Conservation (phyloP, 2,113 vertebrate genomes). For the Phaethon lepturus region DNA sequence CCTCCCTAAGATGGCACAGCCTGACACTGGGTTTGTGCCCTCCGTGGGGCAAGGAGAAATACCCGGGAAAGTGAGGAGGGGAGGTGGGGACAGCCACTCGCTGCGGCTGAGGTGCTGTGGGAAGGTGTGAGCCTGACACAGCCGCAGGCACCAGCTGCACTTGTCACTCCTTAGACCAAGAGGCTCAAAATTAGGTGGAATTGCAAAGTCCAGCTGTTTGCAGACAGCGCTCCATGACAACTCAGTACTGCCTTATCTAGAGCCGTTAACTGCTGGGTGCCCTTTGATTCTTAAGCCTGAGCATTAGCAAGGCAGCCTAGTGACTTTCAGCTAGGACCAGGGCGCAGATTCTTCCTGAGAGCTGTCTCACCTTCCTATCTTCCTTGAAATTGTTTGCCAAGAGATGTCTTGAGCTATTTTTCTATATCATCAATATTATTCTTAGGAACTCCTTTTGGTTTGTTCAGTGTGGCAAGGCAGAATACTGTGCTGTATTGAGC, state of each 20-base stretch:
- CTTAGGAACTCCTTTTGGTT: neutral
- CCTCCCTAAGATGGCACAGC: neutral
- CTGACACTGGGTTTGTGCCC: neutral
- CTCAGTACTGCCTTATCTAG: neutral
- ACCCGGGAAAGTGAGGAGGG: no score
- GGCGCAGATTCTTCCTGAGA: neutral
- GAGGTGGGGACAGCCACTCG: rapidly evolving
- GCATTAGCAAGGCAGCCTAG: neutral
- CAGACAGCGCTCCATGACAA: neutral
- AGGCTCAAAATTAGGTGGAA: neutral
- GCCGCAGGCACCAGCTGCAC: neutral
- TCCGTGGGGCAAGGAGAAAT: neutral
- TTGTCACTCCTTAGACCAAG: neutral
- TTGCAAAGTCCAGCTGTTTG: neutral
- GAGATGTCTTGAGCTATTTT: neutral
- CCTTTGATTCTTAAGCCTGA: neutral
- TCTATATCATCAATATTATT: neutral
- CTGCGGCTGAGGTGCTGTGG: neutral
- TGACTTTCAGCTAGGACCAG: neutral
- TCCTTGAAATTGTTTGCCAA: neutral
- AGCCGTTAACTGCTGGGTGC: neutral
- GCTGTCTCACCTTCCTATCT: neutral
- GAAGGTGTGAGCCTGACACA: neutral
- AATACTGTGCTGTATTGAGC: neutral
- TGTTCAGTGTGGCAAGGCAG: neutral